Percentiles rank a stretch among this genome's conserved stretches.
These are phyloP conservation scores for Oxyura jamaicensis DNA, from an alignment of 2,113 vertebrate genomes.

Conservation along the genomic window DNA sequence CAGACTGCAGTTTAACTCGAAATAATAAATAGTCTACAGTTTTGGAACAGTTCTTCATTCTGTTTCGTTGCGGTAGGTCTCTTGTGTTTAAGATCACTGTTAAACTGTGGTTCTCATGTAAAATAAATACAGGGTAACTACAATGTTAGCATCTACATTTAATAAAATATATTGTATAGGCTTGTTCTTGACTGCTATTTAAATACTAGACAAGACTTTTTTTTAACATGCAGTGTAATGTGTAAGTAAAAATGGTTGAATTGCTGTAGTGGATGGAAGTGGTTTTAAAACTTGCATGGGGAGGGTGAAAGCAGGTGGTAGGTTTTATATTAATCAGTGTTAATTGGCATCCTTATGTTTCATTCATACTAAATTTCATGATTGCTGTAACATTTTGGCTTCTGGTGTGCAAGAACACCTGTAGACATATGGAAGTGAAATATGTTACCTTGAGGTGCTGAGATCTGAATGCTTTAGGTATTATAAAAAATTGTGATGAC, in stretches of 20 bases:
- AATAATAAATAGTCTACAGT: not conserved
- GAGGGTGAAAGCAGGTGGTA: not conserved
- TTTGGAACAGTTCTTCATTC: not conserved
- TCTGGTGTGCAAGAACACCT: not conserved
- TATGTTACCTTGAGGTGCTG: not conserved
- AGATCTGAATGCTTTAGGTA: not conserved
- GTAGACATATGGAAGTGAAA: not conserved
- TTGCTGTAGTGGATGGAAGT: not conserved
- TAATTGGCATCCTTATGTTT: no score
- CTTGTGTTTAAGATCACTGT: not conserved
- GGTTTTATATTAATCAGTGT: not conserved
- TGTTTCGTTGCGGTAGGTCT: not conserved
- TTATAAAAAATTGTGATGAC: not conserved
- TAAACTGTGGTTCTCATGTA: not conserved
- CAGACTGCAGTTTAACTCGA: accelerated
- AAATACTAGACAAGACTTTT: not conserved
- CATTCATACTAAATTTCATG: no score
- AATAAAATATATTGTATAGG: not conserved
- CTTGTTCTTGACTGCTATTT: not conserved
- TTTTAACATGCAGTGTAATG: not conserved
- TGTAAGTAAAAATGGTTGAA: not conserved
- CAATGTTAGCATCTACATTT: not conserved
- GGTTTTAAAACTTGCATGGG: not conserved
- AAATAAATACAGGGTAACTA: not conserved
- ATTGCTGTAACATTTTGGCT: not conserved